Evolutionary conservation across 2,113 vertebrate species (phyloP), one percentile per base, ranked within the genome.

Genomic region (Rousettus leschenaultii): DNA sequence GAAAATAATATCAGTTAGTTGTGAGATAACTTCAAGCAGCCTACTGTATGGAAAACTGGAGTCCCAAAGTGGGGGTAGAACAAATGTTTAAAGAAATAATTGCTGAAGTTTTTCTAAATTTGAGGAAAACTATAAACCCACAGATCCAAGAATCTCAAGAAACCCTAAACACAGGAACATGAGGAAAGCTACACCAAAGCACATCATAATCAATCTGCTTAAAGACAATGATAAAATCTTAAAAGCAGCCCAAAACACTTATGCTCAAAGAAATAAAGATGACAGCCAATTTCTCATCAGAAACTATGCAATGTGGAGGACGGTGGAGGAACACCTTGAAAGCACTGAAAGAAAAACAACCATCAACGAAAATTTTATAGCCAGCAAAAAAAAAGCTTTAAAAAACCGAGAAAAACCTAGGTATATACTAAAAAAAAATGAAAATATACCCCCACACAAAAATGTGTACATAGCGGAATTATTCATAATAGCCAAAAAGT

Each of bases 331-430:
- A 40, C 28, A 65, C 38, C 33, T 82, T 86, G 35, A 94, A 68
- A 84, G 33, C 14, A 38, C 5, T 71, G 35, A 75, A 82, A 88
- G 30, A 70, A 70, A 68, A 68, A 43, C 66, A 73, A 8, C 0
- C 51, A 80, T 33, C 74, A 96, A 85, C n/a, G 53, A 66, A 86
- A 85, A 90, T 63, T 93, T 93, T 91, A 82, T 21, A 93, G 10
- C 11, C 21, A 74, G 38, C 10, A 63, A 40, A 61, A 77, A 78
- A 70, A 83, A 71, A 92, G 3, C 48, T 80, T 77, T 75, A 48
- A 79, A 73, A 80, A 86, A 12, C 18, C 75, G 75, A 91, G 33
- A 45, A 73, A 57, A 61, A 63, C 12, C 26, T 38, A 83, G 3
- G 12, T n/a, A 71, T 15, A 43, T 18, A 40, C 12, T 12, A n/a